Base-by-base conservation (phyloP, 2,113 vertebrate species). In the Suncus etruscus region DNA sequence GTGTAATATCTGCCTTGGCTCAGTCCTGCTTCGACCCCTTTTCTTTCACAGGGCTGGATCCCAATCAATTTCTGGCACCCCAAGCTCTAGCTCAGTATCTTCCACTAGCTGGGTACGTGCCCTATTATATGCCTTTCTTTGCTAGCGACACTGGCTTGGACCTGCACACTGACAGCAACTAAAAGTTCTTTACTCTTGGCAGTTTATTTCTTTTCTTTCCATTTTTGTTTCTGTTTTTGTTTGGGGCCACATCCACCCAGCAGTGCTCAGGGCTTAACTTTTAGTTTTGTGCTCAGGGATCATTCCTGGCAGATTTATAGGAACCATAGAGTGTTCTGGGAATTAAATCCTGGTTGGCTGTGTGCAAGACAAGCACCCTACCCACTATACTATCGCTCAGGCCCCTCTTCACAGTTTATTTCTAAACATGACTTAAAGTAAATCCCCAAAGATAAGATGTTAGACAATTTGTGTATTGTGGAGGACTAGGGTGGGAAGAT, bases 391-490 rank as follows among this genome's bases (percentile, higher is more conserved):
- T 54, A 54, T 12, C 12, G 54, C 54, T 54, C 54, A 12, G 18
- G 18, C 18, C 54, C 54, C 54, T 54, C 54, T 54, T 54, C 12
- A 14, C 11, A 39, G 8, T 83, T 91, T 90, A 51, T 86, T 95
- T 95, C 74, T 84, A 94, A 88, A 87, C 69, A 90, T 47, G 14
- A 45, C 63, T 86, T 88, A 91, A 69, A 92, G 90, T 24, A 91
- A 70, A 39, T 27, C 84, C n/a, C 86, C 74, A 86, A 95, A 76
- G 69, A 76, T 90, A 90, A 90, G 65, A 72, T 92, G 92, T 79
- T 72, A 90, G 58, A 73, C 91, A 93, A 94, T 22, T 47, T 76
- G 74, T 88, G 54, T 95, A 83, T 92, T 95, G 92, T 83, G 61
- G 48, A 72, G 4, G 63, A 6, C 27, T 72, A 80, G 73, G 54